Conservation (phyloP, 2,113 vertebrate genomes). For the zebrafish (Danio rerio) region DNA sequence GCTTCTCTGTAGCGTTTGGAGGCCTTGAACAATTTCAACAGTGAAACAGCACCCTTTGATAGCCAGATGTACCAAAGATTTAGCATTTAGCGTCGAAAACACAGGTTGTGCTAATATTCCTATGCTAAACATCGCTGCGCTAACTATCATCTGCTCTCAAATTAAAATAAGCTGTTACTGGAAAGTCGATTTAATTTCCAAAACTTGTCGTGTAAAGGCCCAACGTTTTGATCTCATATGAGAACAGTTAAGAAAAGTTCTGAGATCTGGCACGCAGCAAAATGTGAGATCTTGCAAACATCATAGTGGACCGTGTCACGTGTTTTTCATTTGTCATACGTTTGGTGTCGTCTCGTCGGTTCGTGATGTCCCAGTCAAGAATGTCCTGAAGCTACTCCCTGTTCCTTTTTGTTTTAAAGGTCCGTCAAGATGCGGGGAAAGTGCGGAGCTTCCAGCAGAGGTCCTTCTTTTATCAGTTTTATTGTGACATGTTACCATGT, state of each 20-base stretch:
- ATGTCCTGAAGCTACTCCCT: slow-evolving; percentile 11
- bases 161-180: slow-evolving; percentile 53
- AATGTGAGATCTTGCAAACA: slow-evolving; percentile 19
- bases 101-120: slow-evolving; percentile 44
- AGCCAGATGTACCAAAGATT: slow-evolving; percentile 14
- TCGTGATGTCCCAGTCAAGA: not conserved
- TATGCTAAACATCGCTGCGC: slow-evolving; percentile 8
- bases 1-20: not conserved
- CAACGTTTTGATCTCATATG: slow-evolving; percentile 47
- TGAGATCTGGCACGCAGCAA: slow-evolving; percentile 8
- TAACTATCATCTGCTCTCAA: slow-evolving; percentile 44
- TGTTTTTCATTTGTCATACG: slow-evolving; percentile 44
- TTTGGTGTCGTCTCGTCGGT: not conserved
- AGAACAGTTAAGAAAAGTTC: slow-evolving; percentile 13
- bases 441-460: slow-evolving; percentile 64
- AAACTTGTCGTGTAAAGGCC: slow-evolving; percentile 26
- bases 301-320: not conserved
- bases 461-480: slow-evolving; percentile 68
- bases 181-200: slow-evolving; percentile 47
- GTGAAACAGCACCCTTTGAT: slow-evolving; percentile 14
- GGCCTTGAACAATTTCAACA: slow-evolving; percentile 35
- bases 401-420: slow-evolving; percentile 3
- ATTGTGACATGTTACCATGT: slow-evolving; percentile 35
- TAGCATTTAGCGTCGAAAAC: not conserved
- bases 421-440: not conserved